Evolutionary conservation across 2,797 vertebrate species (phyloP).

Genomic region (Nasua narica): DNA sequence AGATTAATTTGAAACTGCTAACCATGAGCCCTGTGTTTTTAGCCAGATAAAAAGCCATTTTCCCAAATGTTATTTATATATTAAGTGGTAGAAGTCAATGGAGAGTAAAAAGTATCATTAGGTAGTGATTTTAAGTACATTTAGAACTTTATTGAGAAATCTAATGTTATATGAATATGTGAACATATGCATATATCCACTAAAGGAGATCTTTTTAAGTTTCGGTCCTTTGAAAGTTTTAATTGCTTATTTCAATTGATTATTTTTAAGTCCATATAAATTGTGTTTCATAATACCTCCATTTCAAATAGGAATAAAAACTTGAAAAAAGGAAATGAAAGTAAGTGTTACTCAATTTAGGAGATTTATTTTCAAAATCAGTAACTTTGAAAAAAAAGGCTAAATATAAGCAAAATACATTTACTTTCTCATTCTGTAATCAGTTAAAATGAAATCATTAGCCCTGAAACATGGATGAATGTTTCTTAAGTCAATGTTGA

Average conservation of each 20-base stretch:
- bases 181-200: background rate
- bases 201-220: background rate
- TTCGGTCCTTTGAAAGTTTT: background rate
- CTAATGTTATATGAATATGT: background rate
- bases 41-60: background rate
- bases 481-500: background rate
- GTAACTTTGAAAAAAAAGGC: background rate
- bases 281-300: background rate
- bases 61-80: background rate
- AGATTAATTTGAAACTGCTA: background rate
- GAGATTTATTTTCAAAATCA: constrained; percentile 7
- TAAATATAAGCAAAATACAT: background rate
- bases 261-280: background rate
- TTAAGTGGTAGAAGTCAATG: background rate
- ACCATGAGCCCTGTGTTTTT: background rate
- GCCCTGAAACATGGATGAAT: background rate
- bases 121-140: background rate
- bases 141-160: background rate
- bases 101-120: background rate
- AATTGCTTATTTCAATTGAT: background rate
- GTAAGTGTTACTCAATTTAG: background rate
- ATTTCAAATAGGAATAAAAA: background rate
- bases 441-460: constrained; percentile 1
- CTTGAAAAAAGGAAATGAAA: background rate
- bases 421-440: background rate